phyloP scores from a whole-genome alignment of 2,113 vertebrate species.

The Conger conger region DNA sequence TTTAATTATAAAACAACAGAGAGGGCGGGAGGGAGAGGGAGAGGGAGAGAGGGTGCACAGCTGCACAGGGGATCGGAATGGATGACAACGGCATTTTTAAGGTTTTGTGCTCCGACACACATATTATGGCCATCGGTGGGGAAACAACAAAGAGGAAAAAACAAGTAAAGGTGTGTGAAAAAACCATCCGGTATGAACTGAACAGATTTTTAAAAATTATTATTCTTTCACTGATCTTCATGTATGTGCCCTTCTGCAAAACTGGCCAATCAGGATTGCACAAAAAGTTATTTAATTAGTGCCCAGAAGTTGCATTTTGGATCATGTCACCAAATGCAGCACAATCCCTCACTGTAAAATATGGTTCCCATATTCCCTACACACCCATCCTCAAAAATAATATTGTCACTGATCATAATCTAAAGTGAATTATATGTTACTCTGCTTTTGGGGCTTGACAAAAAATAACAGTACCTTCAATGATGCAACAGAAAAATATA shows the following conservation, averaged over 20 bases:
- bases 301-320: slow-evolving; percentile 50
- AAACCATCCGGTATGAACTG: not conserved
- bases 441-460: not conserved
- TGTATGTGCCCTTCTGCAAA: not conserved
- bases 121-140: slow-evolving; percentile 37
- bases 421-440: not conserved
- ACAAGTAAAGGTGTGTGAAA: slow-evolving; percentile 7
- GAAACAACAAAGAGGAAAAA: slow-evolving; percentile 8
- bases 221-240: not conserved
- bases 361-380: not conserved
- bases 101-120: slow-evolving; percentile 39
- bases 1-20: slow-evolving; percentile 86
- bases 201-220: not conserved
- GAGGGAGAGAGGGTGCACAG: slow-evolving; percentile 51
- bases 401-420: not conserved
- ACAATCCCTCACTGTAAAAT: not conserved
- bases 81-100: slow-evolving; percentile 85
- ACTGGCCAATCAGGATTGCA: not conserved
- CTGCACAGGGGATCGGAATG: slow-evolving; percentile 73
- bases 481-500: not conserved
- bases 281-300: not conserved
- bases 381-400: not conserved
- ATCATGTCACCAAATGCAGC: slow-evolving; percentile 15
- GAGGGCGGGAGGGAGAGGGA: slow-evolving; percentile 38
- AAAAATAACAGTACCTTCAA: not conserved